phyloP scores from a whole-genome alignment of 2,888 invertebrate species.

The Brachylomia viminalis region DNA sequence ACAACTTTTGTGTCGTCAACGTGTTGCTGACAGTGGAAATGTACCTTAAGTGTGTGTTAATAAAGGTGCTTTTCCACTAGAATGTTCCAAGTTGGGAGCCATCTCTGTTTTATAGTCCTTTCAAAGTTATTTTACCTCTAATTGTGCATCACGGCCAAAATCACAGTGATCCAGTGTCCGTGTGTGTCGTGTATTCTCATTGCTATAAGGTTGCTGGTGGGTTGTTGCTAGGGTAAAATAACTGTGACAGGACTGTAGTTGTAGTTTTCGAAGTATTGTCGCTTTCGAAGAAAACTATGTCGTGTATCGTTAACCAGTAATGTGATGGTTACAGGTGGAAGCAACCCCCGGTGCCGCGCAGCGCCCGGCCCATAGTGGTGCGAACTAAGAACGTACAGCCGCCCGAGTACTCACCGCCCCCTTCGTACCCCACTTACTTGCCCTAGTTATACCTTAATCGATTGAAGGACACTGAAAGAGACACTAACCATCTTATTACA shows the following conservation, averaged over 20 bases:
- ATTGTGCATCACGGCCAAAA: neutral
- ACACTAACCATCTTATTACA: no score
- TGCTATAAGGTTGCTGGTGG: neutral
- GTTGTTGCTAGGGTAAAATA: neutral
- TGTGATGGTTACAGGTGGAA: constrained; percentile 80
- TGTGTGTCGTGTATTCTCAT: neutral
- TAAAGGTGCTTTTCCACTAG: neutral
- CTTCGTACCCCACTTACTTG: constrained; percentile 83
- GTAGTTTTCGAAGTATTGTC: neutral
- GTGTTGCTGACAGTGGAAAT: neutral
- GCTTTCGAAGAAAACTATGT: neutral
- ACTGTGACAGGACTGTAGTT: no score
- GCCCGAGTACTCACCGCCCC: constrained; percentile 85
- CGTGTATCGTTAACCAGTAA: neutral
- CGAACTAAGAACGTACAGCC: constrained; percentile 77
- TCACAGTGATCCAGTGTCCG: neutral
- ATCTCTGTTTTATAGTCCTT: neutral
- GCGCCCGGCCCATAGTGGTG: constrained; percentile 76
- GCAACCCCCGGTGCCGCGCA: constrained; percentile 77
- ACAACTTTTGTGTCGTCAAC: neutral
- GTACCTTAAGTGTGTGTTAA: neutral
- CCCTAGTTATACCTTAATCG: constrained; percentile 70
- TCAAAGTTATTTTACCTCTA: neutral
- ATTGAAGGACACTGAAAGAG: neutral
- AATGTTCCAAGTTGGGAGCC: neutral